Evolutionary conservation across 1,140 invertebrate genomes (phyloP).

Genomic region (Drosophila aff.): DNA sequence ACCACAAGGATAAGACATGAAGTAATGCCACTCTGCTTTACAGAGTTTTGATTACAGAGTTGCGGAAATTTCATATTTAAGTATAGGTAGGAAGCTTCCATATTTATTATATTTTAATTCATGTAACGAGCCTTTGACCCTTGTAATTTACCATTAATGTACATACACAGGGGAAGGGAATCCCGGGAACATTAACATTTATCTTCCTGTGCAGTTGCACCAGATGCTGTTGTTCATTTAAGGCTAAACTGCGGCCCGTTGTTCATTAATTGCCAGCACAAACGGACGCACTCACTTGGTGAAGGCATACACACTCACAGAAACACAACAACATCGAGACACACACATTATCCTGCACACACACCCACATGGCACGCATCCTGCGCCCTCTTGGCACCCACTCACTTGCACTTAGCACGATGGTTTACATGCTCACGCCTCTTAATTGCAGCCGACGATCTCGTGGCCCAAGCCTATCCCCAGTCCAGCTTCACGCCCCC

Average conservation of each 20-base stretch:
- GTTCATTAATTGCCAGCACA: conserved; percentile 47
- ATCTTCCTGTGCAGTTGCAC: conserved; percentile 1
- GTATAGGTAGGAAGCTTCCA: neutral
- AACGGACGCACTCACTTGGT: conserved; percentile 25
- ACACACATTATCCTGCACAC: conserved; percentile 13
- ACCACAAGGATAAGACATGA: neutral
- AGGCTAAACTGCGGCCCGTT: conserved; percentile 25
- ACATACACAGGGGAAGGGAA: neutral
- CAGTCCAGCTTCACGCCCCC: conserved; percentile 4
- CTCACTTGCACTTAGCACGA: conserved; percentile 41
- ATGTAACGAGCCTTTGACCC: neutral
- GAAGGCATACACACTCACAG: conserved; percentile 4
- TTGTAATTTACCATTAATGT: neutral
- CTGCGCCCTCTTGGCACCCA: conserved; percentile 7
- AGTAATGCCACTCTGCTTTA: neutral
- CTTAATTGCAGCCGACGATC: conserved; percentile 65
- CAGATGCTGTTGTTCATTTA: conserved; percentile 29
- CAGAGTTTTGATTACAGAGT: neutral
- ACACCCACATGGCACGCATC: conserved; percentile 8
- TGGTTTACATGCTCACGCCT: conserved; percentile 59
- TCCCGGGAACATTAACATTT: neutral
- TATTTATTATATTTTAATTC: neutral
- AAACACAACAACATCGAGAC: conserved; percentile 8
- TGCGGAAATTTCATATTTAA: neutral
- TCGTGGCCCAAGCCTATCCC: conserved; percentile 11